Percentiles rank a stretch among this genome's conserved stretches.
Conservation (phyloP, 1,140 invertebrate species). For the Galendromus occidentalis region DNA sequence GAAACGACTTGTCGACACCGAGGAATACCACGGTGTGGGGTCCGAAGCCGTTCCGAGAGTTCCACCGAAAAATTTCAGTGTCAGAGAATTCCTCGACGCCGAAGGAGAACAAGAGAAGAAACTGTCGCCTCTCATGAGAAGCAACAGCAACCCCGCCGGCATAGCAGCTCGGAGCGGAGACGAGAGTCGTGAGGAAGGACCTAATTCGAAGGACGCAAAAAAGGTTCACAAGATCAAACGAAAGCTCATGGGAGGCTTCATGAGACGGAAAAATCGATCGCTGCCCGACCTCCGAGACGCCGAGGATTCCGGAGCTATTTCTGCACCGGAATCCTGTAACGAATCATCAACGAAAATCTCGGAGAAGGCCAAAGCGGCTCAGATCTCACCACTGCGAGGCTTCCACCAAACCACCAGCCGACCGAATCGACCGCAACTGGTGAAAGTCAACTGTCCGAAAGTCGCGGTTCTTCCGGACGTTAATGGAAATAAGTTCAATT, state of each 20-base stretch:
- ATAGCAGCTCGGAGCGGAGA: slow-evolving; percentile 32
- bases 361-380: slow-evolving; percentile 22
- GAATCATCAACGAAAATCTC: slow-evolving; percentile 11
- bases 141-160: slow-evolving; percentile 11
- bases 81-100: slow-evolving; percentile 25
- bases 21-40: slow-evolving; percentile 55
- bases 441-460: not conserved
- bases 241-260: slow-evolving; percentile 70
- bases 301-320: slow-evolving; percentile 28
- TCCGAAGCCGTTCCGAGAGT: slow-evolving; percentile 51
- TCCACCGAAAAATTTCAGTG: slow-evolving; percentile 33
- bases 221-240: slow-evolving; percentile 74
- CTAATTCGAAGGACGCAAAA: slow-evolving; percentile 36
- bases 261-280: slow-evolving; percentile 63
- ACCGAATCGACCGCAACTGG: not conserved
- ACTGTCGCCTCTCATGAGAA: slow-evolving; percentile 28
- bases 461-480: not conserved
- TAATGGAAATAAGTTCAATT: not conserved
- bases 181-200: slow-evolving; percentile 13
- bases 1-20: slow-evolving; percentile 28
- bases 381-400: slow-evolving; percentile 19
- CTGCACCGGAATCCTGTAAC: slow-evolving; percentile 15
- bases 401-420: slow-evolving; percentile 14
- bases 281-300: slow-evolving; percentile 67
- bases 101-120: slow-evolving; percentile 36